A percentile compares a stretch with the other conserved stretches of the same genome.
These are phyloP conservation scores for Drosophila jambulina DNA, from an alignment of 1,140 invertebrate genomes.

Conservation along the genomic window DNA sequence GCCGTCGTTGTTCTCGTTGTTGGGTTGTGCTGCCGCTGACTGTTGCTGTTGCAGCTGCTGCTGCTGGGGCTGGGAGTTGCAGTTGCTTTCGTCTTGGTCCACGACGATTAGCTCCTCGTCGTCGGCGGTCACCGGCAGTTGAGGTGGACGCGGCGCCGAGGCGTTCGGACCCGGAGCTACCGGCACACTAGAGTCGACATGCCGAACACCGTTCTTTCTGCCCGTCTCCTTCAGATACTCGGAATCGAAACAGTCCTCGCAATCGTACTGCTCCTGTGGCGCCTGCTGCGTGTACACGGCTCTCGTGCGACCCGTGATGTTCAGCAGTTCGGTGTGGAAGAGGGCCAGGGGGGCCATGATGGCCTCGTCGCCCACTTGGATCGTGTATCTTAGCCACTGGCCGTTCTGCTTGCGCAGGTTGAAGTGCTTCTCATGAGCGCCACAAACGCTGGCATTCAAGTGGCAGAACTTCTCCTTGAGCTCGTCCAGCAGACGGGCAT, in stretches of 20 bases:
- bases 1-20: conserved; percentile 51
- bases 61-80: conserved; percentile 28
- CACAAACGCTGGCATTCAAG: conserved; percentile 89
- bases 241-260: conserved; percentile 97
- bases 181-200: conserved; percentile 85
- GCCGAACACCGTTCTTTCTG: conserved; percentile 87
- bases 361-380: conserved; percentile 96
- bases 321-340: conserved; percentile 95
- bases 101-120: conserved; percentile 94
- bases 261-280: conserved; percentile 91
- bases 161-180: conserved; percentile 80
- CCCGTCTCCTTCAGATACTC: conserved; percentile 95
- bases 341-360: conserved; percentile 95
- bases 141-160: conserved; percentile 54
- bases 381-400: conserved; percentile 89
- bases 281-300: conserved; percentile 90
- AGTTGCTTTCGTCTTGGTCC: conserved; percentile 88
- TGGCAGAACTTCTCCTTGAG: conserved; percentile 97
- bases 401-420: conserved; percentile 57
- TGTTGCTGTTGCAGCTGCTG: neutral
- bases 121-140: conserved; percentile 73
- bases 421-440: conserved; percentile 84
- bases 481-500: conserved; percentile 91
- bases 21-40: neutral
- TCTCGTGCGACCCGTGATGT: conserved; percentile 89